A percentile compares a stretch with the other conserved stretches of the same genome.
phyloP scores from a whole-genome alignment of 2,113 vertebrate genomes.

The Pluvialis apricaria region DNA sequence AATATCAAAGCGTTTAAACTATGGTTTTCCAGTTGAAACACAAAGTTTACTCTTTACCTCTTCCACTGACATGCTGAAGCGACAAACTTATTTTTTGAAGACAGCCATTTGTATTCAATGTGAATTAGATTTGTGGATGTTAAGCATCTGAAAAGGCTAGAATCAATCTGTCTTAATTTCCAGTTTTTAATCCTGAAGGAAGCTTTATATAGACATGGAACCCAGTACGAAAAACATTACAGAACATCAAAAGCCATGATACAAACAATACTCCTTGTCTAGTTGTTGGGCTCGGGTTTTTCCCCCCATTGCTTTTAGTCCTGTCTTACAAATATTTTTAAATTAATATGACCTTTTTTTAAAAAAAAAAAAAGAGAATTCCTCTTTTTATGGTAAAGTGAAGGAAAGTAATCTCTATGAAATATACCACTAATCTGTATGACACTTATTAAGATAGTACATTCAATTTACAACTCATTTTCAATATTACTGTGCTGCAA shows the following conservation, averaged over 20 bases:
- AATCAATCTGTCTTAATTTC: background rate
- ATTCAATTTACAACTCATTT: background rate
- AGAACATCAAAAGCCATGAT: background rate
- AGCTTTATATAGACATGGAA: background rate
- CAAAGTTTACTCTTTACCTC: background rate
- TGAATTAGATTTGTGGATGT: background rate
- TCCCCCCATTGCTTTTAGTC: background rate
- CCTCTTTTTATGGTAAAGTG: background rate
- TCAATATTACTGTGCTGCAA: background rate
- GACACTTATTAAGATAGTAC: background rate
- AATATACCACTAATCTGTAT: background rate
- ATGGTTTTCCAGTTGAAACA: background rate
- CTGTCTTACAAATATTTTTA: background rate
- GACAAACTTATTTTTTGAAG: background rate
- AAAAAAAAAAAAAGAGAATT: background rate
- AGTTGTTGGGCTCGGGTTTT: background rate
- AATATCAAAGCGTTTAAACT: background rate
- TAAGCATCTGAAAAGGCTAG: background rate
- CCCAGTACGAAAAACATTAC: background rate
- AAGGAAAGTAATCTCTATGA: background rate
- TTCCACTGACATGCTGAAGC: background rate
- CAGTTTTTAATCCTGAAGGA: background rate
- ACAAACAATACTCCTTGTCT: background rate
- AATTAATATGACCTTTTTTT: background rate
- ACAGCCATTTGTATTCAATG: background rate